Conservation (phyloP, 1,140 invertebrate species). For the Drosophila malerkotliana region DNA sequence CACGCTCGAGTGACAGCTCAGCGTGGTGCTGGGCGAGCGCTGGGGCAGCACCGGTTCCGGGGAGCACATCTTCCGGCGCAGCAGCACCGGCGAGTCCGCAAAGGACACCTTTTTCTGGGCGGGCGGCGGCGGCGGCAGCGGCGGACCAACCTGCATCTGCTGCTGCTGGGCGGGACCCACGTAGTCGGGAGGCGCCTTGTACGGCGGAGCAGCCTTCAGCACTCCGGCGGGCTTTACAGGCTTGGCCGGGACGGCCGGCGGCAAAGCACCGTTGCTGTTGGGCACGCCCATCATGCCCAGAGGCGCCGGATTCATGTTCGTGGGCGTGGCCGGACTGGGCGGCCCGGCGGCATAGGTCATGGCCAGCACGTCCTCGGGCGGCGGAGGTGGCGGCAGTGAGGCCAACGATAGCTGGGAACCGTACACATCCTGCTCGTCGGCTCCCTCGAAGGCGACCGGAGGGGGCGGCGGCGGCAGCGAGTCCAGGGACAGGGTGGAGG, state of each 20-base stretch:
- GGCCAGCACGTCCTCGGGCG: constrained; percentile 84
- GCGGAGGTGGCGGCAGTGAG: constrained; percentile 89
- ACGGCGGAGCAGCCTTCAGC: constrained; percentile 76
- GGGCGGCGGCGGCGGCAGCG: constrained; percentile 49
- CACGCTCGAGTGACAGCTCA: constrained; percentile 36
- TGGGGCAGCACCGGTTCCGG: constrained; percentile 69
- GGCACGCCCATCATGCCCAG: constrained; percentile 37
- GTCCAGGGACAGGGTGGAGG: constrained; percentile 90
- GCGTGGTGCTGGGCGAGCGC: constrained; percentile 55
- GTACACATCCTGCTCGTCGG: constrained; percentile 86
- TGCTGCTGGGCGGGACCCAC: constrained; percentile 53
- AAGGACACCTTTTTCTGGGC: constrained; percentile 81
- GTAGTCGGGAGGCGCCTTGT: constrained; percentile 83
- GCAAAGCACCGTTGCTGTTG: constrained; percentile 61
- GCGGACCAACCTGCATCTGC: constrained; percentile 2
- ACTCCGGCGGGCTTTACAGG: constrained; percentile 69
- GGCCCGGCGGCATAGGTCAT: constrained; percentile 39
- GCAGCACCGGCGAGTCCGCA: constrained; percentile 80
- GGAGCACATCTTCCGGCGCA: constrained; percentile 83
- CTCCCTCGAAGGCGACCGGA: constrained; percentile 86
- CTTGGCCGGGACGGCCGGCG: constrained; percentile 77
- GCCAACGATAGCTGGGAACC: constrained; percentile 88
- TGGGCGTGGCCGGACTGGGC: constrained; percentile 45
- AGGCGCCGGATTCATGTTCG: constrained; percentile 17
- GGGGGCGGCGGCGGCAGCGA: constrained; percentile 91